phyloP scores from a whole-genome alignment of 2,113 vertebrate genomes.

The Cochlearius cochlearius region DNA sequence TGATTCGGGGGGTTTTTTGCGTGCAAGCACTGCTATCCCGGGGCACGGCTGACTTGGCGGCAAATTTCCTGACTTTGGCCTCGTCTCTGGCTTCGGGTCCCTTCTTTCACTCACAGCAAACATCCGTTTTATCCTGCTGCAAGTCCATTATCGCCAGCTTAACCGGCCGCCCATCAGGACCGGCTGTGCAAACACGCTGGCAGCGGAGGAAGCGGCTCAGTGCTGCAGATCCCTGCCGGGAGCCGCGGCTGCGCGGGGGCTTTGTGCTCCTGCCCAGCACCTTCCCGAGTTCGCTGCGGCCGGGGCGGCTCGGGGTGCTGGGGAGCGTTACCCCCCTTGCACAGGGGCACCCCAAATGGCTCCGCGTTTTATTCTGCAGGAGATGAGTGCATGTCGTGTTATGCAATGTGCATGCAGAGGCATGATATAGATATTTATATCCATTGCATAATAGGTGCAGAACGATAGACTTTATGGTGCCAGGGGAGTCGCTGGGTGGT shows the following conservation, averaged over 20 bases:
- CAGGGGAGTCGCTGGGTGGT: not conserved
- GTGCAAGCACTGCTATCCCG: fast-evolving
- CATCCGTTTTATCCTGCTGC: not conserved
- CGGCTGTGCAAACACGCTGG: not conserved
- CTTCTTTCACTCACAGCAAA: not conserved
- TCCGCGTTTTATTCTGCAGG: fast-evolving
- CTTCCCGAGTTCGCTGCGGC: not conserved
- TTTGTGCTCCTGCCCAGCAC: not conserved
- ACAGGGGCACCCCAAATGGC: not conserved
- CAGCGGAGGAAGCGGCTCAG: not conserved
- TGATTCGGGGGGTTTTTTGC: too few relatives aligned
- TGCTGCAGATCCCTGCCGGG: not conserved
- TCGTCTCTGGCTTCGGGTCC: not conserved
- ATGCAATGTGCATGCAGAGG: fast-evolving
- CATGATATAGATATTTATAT: not conserved
- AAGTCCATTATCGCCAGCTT: not conserved
- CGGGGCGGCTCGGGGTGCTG: fast-evolving
- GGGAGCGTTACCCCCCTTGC: not conserved
- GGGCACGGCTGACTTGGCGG: not conserved
- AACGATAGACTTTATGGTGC: not conserved
- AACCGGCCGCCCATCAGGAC: not conserved
- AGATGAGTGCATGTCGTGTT: fast-evolving
- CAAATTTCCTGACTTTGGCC: not conserved
- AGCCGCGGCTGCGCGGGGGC: not conserved
- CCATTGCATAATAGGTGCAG: not conserved